A percentile compares a stretch with the other conserved stretches of the same genome.
Conservation (phyloP, 1,140 invertebrate genomes). For the Copidosoma floridanum region DNA sequence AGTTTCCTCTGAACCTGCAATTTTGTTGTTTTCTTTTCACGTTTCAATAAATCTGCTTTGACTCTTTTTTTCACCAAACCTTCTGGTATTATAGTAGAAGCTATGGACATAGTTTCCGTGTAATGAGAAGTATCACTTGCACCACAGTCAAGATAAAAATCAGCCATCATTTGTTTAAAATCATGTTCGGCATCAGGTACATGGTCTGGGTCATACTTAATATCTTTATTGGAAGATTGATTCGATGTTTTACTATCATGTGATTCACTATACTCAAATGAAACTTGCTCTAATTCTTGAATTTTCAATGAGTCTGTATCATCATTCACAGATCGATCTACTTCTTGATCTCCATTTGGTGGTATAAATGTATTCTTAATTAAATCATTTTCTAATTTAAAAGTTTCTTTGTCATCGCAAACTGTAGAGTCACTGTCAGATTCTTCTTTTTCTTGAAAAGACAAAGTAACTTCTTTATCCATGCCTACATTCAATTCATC, state of each 20-base stretch:
- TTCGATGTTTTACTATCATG: too few relatives aligned
- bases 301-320: neutral
- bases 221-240: too few relatives aligned
- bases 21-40: neutral
- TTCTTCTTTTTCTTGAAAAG: neutral
- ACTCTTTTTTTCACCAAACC: neutral
- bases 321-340: neutral
- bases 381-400: too few relatives aligned
- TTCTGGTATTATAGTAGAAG: slow-evolving; percentile 5
- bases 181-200: too few relatives aligned
- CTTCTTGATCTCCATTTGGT: too few relatives aligned
- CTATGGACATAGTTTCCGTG: neutral
- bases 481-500: slow-evolving; percentile 3
- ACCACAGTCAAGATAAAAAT: too few relatives aligned
- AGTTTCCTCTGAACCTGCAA: slow-evolving; percentile 1
- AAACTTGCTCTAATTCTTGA: neutral
- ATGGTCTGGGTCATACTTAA: too few relatives aligned
- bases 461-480: neutral
- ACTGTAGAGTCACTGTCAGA: neutral
- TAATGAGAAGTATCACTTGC: neutral
- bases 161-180: too few relatives aligned
- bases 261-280: too few relatives aligned
- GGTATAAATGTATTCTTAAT: too few relatives aligned
- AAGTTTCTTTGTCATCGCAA: too few relatives aligned
- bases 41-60: slow-evolving; percentile 7